Conservation (phyloP, 2,888 invertebrate genomes). For the Blera fallax region DNA sequence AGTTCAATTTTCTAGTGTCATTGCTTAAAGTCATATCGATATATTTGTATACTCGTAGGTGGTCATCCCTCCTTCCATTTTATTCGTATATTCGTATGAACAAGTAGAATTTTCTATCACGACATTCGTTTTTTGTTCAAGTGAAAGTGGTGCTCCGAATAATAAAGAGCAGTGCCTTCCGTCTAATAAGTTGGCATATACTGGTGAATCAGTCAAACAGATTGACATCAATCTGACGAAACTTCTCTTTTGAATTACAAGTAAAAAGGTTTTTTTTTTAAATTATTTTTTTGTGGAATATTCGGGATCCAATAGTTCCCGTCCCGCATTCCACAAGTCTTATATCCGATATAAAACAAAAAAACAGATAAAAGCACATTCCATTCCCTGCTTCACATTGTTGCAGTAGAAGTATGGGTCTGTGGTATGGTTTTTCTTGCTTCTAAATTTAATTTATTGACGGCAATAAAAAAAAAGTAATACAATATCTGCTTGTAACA, state of each 20-base stretch:
- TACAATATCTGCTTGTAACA: background rate
- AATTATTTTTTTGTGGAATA: background rate
- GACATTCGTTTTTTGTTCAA: background rate
- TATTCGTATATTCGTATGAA: no score
- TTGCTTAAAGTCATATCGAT: background rate
- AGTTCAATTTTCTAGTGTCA: background rate
- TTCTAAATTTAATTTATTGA: background rate
- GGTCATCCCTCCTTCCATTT: background rate
- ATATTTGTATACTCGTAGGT: no score
- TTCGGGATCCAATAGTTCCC: background rate
- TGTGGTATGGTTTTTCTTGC: background rate
- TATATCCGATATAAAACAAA: background rate
- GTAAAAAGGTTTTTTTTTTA: background rate
- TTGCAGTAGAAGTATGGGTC: background rate
- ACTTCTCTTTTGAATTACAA: background rate
- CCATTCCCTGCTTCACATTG: background rate
- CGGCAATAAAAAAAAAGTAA: background rate
- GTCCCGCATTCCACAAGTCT: background rate
- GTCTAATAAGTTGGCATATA: background rate
- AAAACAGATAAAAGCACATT: background rate
- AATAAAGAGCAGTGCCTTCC: background rate
- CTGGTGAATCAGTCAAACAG: background rate
- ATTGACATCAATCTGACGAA: slow-evolving; percentile 1
- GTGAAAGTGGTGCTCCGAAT: slow-evolving; percentile 45
- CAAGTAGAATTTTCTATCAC: background rate